Base-by-base conservation (phyloP, 2,797 vertebrate species). In the Knipowitschia caucasica region DNA sequence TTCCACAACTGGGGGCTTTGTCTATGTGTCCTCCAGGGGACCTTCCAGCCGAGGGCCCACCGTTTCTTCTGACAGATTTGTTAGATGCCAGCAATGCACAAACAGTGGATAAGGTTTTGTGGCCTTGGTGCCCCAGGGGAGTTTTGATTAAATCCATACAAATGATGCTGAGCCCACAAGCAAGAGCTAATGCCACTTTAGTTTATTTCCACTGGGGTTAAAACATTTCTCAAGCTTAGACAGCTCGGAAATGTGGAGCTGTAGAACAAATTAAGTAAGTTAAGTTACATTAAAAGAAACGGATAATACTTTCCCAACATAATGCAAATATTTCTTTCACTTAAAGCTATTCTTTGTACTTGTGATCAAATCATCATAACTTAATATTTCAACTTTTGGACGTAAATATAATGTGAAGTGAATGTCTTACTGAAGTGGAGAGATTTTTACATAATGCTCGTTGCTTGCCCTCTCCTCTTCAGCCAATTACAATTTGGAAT, bases 1-100 rank as follows among this genome's bases (percentile, higher is more conserved):
- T 50, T 4, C 51, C 43, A 52, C 47, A 59, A 71, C 66, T 44
- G 50, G 56, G 53, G 56, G 35, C 34, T 59, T 64, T 75, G 59
- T 66, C 43, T 64, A 17, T 44, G 31, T 67, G 66, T 75, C 60
- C 52, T 40, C 38, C 38, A 53, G 10, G 17, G 35, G 45, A 60
- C 38, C 20, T 47, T 35, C 27, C 40, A 39, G 36, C 36, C 7
- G 42, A 25, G 12, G 33, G 36, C 53, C 65, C 9, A 58, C 58
- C 35, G 58, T 33, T 57, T 33, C 50, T 66, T 36, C 43, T 53
- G 49, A 64, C 25, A 61, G 36, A 56, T 75, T 46, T 71, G 44
- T 49, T 42, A 39, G 26, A 36, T 20, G 56, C 8, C 36, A 45
- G 56, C 49, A 57, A 59, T 52, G 38, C 39, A 49, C 21, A 52